Evolutionary conservation across 2,113 vertebrate species (phyloP), one percentile per base, ranked within the genome.

Genomic region (Catharus fuscescens): DNA sequence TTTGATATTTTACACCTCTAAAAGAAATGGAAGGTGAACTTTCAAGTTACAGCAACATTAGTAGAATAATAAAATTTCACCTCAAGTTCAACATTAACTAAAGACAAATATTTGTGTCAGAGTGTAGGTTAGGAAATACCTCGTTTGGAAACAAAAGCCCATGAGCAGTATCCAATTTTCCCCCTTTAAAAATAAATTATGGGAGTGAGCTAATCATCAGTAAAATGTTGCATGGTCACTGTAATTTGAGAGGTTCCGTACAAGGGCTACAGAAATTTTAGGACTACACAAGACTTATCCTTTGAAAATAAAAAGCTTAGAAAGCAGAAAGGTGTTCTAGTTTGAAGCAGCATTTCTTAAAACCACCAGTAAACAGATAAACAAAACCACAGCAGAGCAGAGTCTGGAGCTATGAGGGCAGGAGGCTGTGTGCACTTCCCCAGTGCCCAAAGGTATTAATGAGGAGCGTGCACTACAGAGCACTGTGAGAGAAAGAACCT

Each of bases 401-500:
- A 66, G 34, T 18, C 26, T n/a, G 56, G 14, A 53, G 40, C 16
- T 76, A 10, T 26, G 8, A 34, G 52, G 12, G 61, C 69, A 65
- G 45, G 19, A 77, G 53, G 65, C 38, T 36, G 29, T 8, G 50
- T 1, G 38, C 34, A 53, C 26, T 66, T 42, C 60, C 34, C 7
- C 40, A 29, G 21, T 4, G 10, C 26, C 31, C 65, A 10, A 38
- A 57, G 29, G 21, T 3, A 20, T 9, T 40, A 31, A 52, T 1
- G 34, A 64, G 40, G n/a, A 69, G 28, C 1, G 4, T 2, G 18
- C 34, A 52, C 25, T 18, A 6, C 5, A 65, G 17, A 36, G 47
- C 42, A 31, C 15, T 18, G 53, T 0, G 36, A 40, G 40, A 40
- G 40, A 25, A 47, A 65, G 57, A 0, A 28, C 6, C 14, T 0